Percentiles rank a stretch among this genome's conserved stretches.
Evolutionary conservation across 2,888 invertebrate species (phyloP).

Genomic region (Chrysolina haemoptera): DNA sequence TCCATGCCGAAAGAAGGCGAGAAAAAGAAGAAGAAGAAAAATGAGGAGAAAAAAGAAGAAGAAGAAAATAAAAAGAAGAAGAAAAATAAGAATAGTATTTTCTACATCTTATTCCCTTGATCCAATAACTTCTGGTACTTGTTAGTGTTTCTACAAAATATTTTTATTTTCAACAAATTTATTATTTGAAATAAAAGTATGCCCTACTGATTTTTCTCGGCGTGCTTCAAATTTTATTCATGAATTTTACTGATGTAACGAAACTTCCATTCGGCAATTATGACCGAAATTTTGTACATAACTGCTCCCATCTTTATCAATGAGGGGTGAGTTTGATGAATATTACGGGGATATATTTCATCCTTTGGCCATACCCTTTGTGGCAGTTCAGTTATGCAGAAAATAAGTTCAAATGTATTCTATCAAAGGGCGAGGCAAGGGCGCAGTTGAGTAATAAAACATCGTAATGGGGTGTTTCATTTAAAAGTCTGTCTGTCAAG

Average conservation of each 20-base stretch:
- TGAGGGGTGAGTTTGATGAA: conserved; percentile 31
- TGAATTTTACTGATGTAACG: not conserved
- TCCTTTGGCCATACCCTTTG: conserved; percentile 53
- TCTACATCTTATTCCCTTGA: no score
- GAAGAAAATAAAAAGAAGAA: no score
- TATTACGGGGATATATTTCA: conserved; percentile 37
- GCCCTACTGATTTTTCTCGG: no score
- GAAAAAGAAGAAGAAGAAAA: no score
- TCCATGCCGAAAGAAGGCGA: no score
- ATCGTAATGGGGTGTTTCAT: conserved; percentile 30
- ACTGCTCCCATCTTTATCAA: not conserved
- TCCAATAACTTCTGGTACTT: no score
- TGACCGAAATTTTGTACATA: not conserved
- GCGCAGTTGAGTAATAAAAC: conserved; percentile 38
- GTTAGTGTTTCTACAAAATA: no score
- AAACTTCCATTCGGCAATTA: not conserved
- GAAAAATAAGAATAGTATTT: no score
- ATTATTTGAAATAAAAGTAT: no score
- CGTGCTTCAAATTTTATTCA: not conserved
- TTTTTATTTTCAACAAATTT: no score
- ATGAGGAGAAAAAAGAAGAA: no score
- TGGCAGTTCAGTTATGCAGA: conserved; percentile 54
- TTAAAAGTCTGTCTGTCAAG: not conserved
- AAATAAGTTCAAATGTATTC: conserved; percentile 61
- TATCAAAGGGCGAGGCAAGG: conserved; percentile 45